Conservation (phyloP, 2,113 vertebrate species). For the Istiophorus platypterus region DNA sequence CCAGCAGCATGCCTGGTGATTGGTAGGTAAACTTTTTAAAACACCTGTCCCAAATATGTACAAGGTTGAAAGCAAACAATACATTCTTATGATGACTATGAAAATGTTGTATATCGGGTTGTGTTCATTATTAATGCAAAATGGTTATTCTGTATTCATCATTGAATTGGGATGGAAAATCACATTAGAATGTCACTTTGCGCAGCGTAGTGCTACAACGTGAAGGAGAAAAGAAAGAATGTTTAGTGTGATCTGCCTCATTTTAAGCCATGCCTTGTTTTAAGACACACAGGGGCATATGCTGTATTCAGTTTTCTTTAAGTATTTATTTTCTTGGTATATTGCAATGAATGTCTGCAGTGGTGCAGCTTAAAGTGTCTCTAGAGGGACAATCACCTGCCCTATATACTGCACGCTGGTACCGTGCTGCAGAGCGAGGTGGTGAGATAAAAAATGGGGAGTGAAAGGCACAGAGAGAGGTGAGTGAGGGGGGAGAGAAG, state of each 20-base stretch:
- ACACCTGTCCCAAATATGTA: neutral
- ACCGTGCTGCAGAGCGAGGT: slow-evolving; percentile 58
- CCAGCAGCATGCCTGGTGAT: slow-evolving; percentile 89
- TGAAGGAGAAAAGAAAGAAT: neutral
- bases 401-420: slow-evolving; percentile 73
- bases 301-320: slow-evolving; percentile 16
- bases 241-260: neutral
- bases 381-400: slow-evolving; percentile 75
- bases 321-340: slow-evolving; percentile 62
- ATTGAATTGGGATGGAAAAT: neutral
- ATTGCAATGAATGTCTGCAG: slow-evolving; percentile 70
- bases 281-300: slow-evolving; percentile 17
- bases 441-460: slow-evolving; percentile 26
- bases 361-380: slow-evolving; percentile 70
- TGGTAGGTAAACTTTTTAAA: slow-evolving; percentile 81
- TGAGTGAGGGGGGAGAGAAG: neutral
- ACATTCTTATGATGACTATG: neutral
- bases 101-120: neutral
- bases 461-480: slow-evolving; percentile 12
- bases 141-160: neutral
- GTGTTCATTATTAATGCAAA: neutral
- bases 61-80: neutral
- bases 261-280: neutral
- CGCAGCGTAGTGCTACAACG: neutral
- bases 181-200: neutral